Conservation (phyloP, 2,888 invertebrate species). For the Eupsilia transversa region DNA sequence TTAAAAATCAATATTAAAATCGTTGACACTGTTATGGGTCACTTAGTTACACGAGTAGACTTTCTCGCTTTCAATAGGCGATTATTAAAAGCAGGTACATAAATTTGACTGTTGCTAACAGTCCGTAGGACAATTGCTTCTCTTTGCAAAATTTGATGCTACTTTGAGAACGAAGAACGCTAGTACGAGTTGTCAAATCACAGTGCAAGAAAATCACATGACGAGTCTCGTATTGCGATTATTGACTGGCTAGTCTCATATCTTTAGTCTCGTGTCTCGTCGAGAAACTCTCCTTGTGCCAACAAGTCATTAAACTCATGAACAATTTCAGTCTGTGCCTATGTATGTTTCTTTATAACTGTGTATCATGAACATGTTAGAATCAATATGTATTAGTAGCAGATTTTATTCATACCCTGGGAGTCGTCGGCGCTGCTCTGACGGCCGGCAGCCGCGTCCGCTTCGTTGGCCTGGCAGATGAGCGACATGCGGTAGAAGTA, state of each 20-base stretch:
- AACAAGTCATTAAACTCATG: too few species aligned
- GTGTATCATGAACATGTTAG: slow-evolving; percentile 5
- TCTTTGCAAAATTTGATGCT: neutral
- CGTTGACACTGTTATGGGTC: neutral
- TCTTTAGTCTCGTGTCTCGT: too few species aligned
- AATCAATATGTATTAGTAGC: slow-evolving; percentile 20
- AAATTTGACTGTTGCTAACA: neutral
- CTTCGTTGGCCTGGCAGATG: slow-evolving; percentile 98
- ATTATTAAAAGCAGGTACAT: neutral
- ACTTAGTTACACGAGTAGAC: neutral
- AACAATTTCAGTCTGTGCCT: neutral
- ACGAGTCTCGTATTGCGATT: neutral
- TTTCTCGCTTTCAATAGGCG: neutral
- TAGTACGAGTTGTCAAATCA: neutral
- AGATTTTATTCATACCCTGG: slow-evolving; percentile 86
- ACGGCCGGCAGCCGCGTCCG: slow-evolving; percentile 90
- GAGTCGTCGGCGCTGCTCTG: slow-evolving; percentile 89
- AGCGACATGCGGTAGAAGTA: slow-evolving; percentile 99
- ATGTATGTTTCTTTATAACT: neutral
- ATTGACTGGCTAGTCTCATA: neutral
- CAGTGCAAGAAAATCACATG: neutral
- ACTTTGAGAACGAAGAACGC: neutral
- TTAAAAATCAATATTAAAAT: neutral
- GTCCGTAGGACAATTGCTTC: neutral
- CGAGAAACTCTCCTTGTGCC: neutral